A percentile compares a stretch with the other conserved stretches of the same genome.
phyloP scores from a whole-genome alignment of 2,797 vertebrate genomes.

The Parauchenoglanis ngamensis region DNA sequence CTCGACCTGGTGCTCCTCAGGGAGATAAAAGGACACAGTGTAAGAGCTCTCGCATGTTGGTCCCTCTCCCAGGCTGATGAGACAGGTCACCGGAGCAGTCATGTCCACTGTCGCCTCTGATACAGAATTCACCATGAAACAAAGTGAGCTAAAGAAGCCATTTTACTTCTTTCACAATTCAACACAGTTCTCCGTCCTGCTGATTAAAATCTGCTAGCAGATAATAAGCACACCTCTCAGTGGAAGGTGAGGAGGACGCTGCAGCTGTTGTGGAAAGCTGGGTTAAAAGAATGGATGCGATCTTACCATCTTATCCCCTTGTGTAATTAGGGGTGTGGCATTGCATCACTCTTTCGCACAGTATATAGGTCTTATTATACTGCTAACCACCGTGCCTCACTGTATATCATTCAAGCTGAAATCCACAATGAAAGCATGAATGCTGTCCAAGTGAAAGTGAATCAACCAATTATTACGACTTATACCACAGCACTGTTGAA shows the following conservation, averaged over 20 bases:
- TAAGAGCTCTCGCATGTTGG: slow-evolving; percentile 74
- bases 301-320: neutral
- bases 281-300: neutral
- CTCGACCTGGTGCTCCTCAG: slow-evolving; percentile 72
- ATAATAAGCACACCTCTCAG: neutral
- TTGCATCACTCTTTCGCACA: neutral
- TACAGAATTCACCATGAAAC: neutral
- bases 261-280: neutral
- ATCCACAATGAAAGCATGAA: neutral
- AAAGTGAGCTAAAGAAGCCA: neutral
- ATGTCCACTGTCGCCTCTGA: slow-evolving; percentile 78
- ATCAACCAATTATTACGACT: neutral
- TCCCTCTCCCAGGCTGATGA: slow-evolving; percentile 73
- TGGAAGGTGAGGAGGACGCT: neutral
- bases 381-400: neutral
- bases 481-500: no score
- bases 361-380: neutral
- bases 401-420: neutral
- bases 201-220: neutral
- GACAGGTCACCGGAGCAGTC: slow-evolving; percentile 77
- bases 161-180: neutral
- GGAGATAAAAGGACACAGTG: slow-evolving; percentile 75
- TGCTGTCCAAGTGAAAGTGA: neutral
- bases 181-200: neutral
- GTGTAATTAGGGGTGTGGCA: neutral